phyloP scores from a whole-genome alignment of 2,888 invertebrate genomes.

The Erebia aethiops region DNA sequence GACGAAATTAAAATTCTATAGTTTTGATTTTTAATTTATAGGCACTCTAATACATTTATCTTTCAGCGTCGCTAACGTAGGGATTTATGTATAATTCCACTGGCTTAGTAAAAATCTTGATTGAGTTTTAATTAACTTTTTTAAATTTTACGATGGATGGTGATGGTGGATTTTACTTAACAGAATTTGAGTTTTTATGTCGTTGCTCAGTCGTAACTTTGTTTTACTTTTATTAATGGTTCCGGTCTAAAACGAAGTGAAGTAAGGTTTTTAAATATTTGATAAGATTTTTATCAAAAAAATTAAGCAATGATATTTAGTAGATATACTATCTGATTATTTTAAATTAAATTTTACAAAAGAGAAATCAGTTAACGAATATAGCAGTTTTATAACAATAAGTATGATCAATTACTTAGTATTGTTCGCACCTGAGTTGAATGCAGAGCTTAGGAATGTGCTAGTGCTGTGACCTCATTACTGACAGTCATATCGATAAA shows the following conservation, averaged over 20 bases:
- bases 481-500: too few relatives aligned
- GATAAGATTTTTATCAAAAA: neutral
- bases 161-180: slow-evolving; percentile 37
- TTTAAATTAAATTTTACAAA: too few relatives aligned
- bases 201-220: slow-evolving; percentile 35
- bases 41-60: slow-evolving; percentile 24
- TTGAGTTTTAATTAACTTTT: slow-evolving; percentile 54
- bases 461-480: too few relatives aligned
- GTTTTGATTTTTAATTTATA: slow-evolving; percentile 17
- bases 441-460: too few relatives aligned
- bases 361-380: too few relatives aligned
- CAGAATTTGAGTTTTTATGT: slow-evolving; percentile 39
- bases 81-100: slow-evolving; percentile 42
- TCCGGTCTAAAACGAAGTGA: neutral
- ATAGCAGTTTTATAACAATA: too few relatives aligned
- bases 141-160: too few relatives aligned
- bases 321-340: too few relatives aligned
- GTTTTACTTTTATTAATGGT: slow-evolving; percentile 30
- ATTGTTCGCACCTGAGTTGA: too few relatives aligned
- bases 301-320: too few relatives aligned
- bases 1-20: slow-evolving; percentile 6
- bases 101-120: slow-evolving; percentile 49
- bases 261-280: slow-evolving; percentile 7
- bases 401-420: too few relatives aligned
- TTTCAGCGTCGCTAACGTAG: slow-evolving; percentile 33